Evolutionary conservation across 2,888 invertebrate genomes (phyloP).

Genomic region (Melanophora roralis): DNA sequence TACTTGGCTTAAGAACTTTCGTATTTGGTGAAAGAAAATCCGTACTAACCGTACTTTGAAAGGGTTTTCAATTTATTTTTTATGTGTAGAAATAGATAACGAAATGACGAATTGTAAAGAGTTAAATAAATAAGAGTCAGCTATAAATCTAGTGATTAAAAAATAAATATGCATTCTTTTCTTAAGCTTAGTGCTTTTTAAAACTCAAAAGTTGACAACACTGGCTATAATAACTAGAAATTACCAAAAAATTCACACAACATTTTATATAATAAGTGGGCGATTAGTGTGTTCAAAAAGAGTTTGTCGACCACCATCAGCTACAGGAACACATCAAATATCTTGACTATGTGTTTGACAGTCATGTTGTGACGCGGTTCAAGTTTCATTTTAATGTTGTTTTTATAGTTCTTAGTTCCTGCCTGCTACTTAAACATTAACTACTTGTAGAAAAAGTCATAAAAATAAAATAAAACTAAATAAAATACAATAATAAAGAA

Average conservation of each 20-base stretch:
- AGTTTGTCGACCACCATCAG: not conserved
- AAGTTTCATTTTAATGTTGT: slow-evolving; percentile 19
- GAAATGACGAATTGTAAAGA: no score
- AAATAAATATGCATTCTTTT: no score
- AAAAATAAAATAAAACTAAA: slow-evolving; percentile 5
- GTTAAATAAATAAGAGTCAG: no score
- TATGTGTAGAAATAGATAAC: no score
- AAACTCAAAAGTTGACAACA: no score
- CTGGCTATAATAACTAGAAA: not conserved
- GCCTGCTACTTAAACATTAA: slow-evolving; percentile 43
- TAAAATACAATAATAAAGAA: slow-evolving; percentile 6
- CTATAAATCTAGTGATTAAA: no score
- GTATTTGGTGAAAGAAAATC: no score
- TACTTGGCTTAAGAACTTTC: no score
- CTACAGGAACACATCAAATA: not conserved
- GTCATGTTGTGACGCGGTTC: not conserved
- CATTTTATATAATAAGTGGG: slow-evolving; percentile 42
- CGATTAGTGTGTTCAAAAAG: slow-evolving; percentile 26
- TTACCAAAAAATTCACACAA: slow-evolving; percentile 19
- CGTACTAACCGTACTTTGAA: no score
- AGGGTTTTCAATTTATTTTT: no score
- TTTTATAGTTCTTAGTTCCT: slow-evolving; percentile 27
- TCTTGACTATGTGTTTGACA: slow-evolving; percentile 11
- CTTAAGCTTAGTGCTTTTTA: no score
- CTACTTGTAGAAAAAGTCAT: slow-evolving; percentile 36